A percentile compares a stretch with the other conserved stretches of the same genome.
phyloP scores from a whole-genome alignment of 1,140 invertebrate genomes.

The Danaus plexippus region DNA sequence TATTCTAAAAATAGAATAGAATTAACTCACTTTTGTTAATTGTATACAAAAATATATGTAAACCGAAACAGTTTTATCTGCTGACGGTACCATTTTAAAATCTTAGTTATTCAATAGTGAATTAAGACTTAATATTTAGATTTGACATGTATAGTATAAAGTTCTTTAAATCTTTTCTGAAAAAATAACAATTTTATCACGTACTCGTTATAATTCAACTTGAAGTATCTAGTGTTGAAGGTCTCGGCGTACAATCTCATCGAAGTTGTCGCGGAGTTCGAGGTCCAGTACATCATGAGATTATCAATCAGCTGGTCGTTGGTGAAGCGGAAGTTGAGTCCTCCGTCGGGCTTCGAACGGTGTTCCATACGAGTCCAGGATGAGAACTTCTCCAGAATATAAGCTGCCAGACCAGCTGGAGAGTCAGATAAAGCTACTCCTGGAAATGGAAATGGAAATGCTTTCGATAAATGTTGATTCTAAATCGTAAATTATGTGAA shows the following conservation, averaged over 20 bases:
- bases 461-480: no score
- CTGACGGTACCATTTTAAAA: no score
- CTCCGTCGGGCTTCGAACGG: constrained; percentile 75
- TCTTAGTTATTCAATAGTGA: no score
- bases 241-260: constrained; percentile 81
- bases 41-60: background rate
- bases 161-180: no score
- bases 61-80: background rate
- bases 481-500: no score
- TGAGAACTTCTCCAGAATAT: constrained; percentile 90
- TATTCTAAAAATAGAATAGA: no score
- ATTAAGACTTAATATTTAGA: no score
- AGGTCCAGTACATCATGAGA: constrained; percentile 90
- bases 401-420: constrained; percentile 80
- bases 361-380: constrained; percentile 76
- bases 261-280: constrained; percentile 83
- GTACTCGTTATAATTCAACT: constrained; percentile 64
- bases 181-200: no score
- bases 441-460: constrained; percentile 19
- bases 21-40: no score
- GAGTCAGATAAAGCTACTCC: constrained; percentile 76
- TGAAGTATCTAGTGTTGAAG: constrained; percentile 51
- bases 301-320: constrained; percentile 88
- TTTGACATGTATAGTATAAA: background rate
- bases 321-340: constrained; percentile 73